Conservation (phyloP, 35 echinoderm and acorn worm species). For the Chiridota heheva region DNA sequence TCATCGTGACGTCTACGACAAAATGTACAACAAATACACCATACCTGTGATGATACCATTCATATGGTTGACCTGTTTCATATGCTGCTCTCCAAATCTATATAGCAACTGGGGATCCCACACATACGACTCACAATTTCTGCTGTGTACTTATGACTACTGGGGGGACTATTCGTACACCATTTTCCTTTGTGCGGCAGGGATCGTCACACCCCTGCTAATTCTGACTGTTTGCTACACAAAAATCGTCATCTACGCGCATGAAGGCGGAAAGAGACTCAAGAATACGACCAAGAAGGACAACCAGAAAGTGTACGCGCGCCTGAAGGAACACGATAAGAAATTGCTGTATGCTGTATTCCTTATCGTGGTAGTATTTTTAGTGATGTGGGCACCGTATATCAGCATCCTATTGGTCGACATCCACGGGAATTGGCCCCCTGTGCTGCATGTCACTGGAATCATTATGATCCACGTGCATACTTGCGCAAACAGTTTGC, state of each 20-base stretch:
- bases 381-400: constrained; percentile 79
- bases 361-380: constrained; percentile 66
- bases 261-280: not conserved
- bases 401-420: constrained; percentile 53
- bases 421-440: constrained; percentile 14
- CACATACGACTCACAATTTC: constrained; percentile 45
- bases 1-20: constrained; percentile 44
- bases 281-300: not conserved
- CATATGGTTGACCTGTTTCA: constrained; percentile 63
- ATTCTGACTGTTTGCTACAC: constrained; percentile 58
- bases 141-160: constrained; percentile 64
- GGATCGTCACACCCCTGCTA: constrained; percentile 53
- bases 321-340: constrained; percentile 50
- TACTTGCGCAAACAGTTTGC: constrained; percentile 68
- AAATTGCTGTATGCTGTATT: constrained; percentile 51
- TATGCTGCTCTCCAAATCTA: constrained; percentile 54
- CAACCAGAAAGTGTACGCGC: no score
- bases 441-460: constrained; percentile 41
- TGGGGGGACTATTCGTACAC: constrained; percentile 53
- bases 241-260: constrained; percentile 37
- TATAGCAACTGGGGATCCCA: constrained; percentile 63
- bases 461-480: constrained; percentile 62
- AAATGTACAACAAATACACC: constrained; percentile 54
- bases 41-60: constrained; percentile 46
- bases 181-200: constrained; percentile 56